Conservation (phyloP, 1,140 invertebrate species). For the Bombus soroeensis region DNA sequence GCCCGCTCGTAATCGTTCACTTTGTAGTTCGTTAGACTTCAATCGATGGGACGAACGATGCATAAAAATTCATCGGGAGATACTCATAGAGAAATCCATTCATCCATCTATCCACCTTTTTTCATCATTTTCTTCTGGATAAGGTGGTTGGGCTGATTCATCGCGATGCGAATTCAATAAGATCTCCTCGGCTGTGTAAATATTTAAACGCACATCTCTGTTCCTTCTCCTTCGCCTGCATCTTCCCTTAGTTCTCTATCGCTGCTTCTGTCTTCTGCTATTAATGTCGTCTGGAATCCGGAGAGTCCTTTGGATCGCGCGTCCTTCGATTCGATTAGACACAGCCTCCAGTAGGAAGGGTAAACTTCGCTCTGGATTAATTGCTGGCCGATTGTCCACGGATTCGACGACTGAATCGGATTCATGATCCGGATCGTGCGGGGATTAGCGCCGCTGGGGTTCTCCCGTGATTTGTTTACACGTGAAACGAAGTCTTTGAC, state of each 20-base stretch:
- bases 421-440: neutral
- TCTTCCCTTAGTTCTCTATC: too few relatives aligned
- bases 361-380: slow-evolving; percentile 29
- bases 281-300: slow-evolving; percentile 9
- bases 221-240: neutral
- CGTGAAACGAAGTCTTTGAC: neutral
- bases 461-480: neutral
- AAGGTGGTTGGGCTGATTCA: neutral
- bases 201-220: slow-evolving; percentile 23
- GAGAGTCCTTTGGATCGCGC: neutral
- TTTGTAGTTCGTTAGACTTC: slow-evolving; percentile 10
- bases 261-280: neutral
- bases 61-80: slow-evolving; percentile 58
- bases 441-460: neutral
- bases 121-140: neutral
- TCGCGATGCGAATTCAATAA: slow-evolving; percentile 10
- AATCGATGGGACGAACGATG: slow-evolving; percentile 3
- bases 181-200: slow-evolving; percentile 2
- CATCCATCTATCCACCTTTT: neutral
- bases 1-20: neutral
- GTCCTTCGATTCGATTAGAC: slow-evolving; percentile 7
- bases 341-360: neutral
- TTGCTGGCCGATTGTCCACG: neutral
- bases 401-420: neutral
- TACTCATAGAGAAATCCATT: neutral